Evolutionary conservation across 2,888 invertebrate genomes (phyloP), one percentile per base, ranked within the genome.

Genomic region (Pocota personata): DNA sequence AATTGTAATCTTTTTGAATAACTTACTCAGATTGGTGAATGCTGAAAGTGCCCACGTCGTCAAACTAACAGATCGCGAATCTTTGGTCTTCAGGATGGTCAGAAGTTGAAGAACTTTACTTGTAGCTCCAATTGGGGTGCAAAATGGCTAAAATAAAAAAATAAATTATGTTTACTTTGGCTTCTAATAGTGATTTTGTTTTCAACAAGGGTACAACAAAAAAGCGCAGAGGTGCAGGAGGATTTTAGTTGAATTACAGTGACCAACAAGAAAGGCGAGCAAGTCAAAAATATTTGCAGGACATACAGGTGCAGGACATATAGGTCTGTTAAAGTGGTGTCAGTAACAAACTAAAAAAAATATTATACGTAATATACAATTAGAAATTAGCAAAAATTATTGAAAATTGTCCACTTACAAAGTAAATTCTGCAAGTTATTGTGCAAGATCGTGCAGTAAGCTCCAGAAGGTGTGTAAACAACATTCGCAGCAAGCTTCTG

Each of bases 21-120:
- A 94, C 95, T 94, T 93, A 97, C 97, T 95, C 73, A 95, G 92
- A 91, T 97, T 97, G 7, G 97, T 97, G 87, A 95, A 94, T 12
- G 96, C 94, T 19, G 97, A 97, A 82, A 97, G 95, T 32, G 95
- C 93, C 97, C 97, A 97, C 2, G 97, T 97, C 3, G 95, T 93
- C 14, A 96, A 92, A 58, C 97, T 97, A 0, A 97, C 95, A 0
- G 96, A 95, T 88, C 96, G 95, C 1, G 97, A 95, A 90, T 96
- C 96, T 89, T 94, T 95, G 1, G 94, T 93, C 73, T 93, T 93
- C 19, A 96, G 89, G 87, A 97, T 97, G 78, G 96, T 95, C 73
- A 95, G 91, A 24, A 97, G 93, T 90, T 97, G 97, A 14, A 96
- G 94, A 2, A 96, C 93, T 93, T 97, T 97, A 82, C 97, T 97